These are phyloP conservation scores for Stictocephala bisonia DNA, from an alignment of 2,888 invertebrate genomes.

Conservation along the genomic window DNA sequence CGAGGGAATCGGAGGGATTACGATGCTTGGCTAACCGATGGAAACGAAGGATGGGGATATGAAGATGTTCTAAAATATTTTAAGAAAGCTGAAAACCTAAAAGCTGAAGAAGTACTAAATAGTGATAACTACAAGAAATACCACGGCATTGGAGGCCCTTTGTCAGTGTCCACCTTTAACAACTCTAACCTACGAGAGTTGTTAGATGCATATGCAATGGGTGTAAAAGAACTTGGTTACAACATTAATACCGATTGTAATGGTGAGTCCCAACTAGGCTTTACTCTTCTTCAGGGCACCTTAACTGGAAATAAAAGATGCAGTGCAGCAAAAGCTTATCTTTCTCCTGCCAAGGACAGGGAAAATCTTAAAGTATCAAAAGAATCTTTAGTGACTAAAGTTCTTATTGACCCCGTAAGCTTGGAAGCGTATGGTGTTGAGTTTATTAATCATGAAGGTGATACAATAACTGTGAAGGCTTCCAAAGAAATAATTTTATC, in stretches of 20 bases:
- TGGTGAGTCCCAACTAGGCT: conserved; percentile 47
- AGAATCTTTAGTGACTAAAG: conserved; percentile 69
- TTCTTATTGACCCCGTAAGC: conserved; percentile 69
- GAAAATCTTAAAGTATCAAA: conserved; percentile 73
- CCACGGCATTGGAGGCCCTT: conserved; percentile 47
- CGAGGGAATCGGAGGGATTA: conserved; percentile 74
- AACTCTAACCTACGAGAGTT: conserved; percentile 24
- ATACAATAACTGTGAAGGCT: conserved; percentile 38
- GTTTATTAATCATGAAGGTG: conserved; percentile 60
- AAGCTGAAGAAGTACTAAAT: conserved; percentile 33
- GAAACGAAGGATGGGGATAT: conserved; percentile 73
- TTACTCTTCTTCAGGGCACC: conserved; percentile 64
- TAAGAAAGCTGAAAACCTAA: conserved; percentile 62
- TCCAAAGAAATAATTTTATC: conserved; percentile 50
- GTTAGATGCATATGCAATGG: conserved; percentile 39
- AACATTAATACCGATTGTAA: conserved; percentile 49
- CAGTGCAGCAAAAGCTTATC: conserved; percentile 74
- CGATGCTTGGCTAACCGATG: conserved; percentile 72
- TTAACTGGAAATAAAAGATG: conserved; percentile 73
- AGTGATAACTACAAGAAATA: conserved; percentile 27
- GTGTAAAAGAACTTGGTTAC: conserved; percentile 46
- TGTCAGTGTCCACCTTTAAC: conserved; percentile 48
- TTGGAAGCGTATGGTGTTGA: conserved; percentile 71
- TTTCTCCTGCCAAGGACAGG: conserved; percentile 70
- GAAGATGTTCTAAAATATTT: conserved; percentile 66